Evolutionary conservation across 64 coral and sea anemone species (phyloP).

Genomic region (Exaiptasia diaphana): DNA sequence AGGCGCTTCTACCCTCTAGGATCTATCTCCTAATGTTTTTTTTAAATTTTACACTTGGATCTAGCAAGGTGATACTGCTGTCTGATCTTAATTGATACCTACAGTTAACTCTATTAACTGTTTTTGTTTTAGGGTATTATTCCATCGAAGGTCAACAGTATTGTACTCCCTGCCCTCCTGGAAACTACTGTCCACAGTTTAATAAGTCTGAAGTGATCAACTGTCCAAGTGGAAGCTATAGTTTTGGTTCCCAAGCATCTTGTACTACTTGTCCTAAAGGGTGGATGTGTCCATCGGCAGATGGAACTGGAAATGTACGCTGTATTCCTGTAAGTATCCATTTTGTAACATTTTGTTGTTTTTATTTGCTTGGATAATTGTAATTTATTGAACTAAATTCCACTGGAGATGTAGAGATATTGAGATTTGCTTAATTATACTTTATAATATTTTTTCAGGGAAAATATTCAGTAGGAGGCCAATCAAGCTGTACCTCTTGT

Average conservation of each 20-base stretch:
- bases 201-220: neutral
- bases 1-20: no score
- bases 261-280: conserved; percentile 79
- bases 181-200: conserved; percentile 77
- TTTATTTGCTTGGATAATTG: neutral
- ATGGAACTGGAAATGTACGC: conserved; percentile 85
- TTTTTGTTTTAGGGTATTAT: conserved; percentile 61
- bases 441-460: conserved; percentile 42
- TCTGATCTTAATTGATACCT: no score
- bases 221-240: conserved; percentile 69
- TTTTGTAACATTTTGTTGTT: neutral
- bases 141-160: conserved; percentile 57
- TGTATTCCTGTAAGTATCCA: conserved; percentile 73
- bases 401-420: no score
- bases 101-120: no score
- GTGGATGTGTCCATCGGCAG: conserved; percentile 60
- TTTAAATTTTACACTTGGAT: no score
- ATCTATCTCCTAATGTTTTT: no score
- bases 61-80: no score
- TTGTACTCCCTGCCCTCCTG: conserved; percentile 76
- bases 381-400: neutral
- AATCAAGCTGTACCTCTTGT: conserved; percentile 54
- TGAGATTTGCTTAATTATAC: neutral
- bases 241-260: conserved; percentile 47
- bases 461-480: conserved; percentile 66